Evolutionary conservation across 2,113 vertebrate species (phyloP), one percentile per base, ranked within the genome.

Genomic region (Ctenodactylus gundi): DNA sequence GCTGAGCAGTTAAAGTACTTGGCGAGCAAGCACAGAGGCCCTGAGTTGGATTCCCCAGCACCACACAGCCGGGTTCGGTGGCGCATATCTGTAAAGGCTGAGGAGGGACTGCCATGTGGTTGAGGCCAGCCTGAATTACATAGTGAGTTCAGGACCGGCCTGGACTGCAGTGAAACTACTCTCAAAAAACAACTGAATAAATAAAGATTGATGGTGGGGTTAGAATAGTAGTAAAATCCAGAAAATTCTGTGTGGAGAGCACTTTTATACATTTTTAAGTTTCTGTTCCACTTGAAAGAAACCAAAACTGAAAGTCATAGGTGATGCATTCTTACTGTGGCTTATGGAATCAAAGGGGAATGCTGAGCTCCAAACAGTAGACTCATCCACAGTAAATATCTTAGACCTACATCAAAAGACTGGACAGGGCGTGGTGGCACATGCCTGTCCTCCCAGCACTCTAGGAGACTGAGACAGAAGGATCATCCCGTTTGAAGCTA

Each of bases 201-300:
- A n/a, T n/a, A 64, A 85, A 65, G 14, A 58, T 39, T 60, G 46
- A 57, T 77, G 55, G n/a, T 91, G 13, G 15, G 13, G 23, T 73
- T n/a, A 39, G 27, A 3, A n/a, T 85, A 94, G n/a, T 87, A 13
- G 82, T 62, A 85, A 91, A 41, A 82, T 6, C 18, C 57, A 83
- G 39, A 87, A 17, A 41, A 62, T 89, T 93, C 62, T 75, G 25
- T 53, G 57, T 57, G 36, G 29, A 57, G 70, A 93, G 14, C 34
- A 89, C 17, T 73, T 55, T 44, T 10, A 39, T 53, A 36, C 78
- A 25, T 82, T 78, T 94, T 89, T 62, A 88, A 76, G 17, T 82
- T 90, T 58, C 70, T 88, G 53, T 81, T 84, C 31, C 11, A 39
- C 41, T 93, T 64, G 41, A 83, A 93, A 93, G 57, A 89, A 81